Evolutionary conservation across 37 sponge, comb jelly and placozoan species (phyloP).

Genomic region (Tethya wilhelma): DNA sequence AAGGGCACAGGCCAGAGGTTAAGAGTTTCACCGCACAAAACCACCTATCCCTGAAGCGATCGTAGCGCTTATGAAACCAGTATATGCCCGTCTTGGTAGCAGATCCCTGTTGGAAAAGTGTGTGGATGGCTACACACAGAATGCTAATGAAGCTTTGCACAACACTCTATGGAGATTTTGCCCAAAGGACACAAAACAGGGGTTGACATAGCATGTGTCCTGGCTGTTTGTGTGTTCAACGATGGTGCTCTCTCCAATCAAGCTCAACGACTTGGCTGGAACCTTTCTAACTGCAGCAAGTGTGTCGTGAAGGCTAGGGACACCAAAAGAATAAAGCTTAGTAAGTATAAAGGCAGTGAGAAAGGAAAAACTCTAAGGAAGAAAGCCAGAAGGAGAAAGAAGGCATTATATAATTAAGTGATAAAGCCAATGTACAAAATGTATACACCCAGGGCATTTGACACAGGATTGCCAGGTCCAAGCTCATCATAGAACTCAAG

Average conservation of each 20-base stretch:
- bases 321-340: background rate
- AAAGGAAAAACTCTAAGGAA: too few species aligned
- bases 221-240: slow-evolving; percentile 28
- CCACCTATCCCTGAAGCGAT: background rate
- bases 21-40: slow-evolving; percentile 5
- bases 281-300: background rate
- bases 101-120: background rate
- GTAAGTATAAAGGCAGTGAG: too few species aligned
- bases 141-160: background rate
- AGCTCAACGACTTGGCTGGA: background rate
- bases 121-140: slow-evolving; percentile 9
- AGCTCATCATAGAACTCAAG: too few species aligned
- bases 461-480: too few species aligned
- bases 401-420: too few species aligned
- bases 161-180: background rate
- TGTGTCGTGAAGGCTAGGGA: background rate
- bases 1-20: background rate
- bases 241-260: too few species aligned
- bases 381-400: too few species aligned
- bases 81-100: background rate
- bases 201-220: slow-evolving; percentile 16
- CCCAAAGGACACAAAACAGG: too few species aligned
- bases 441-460: too few species aligned
- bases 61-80: background rate
- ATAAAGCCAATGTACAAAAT: too few species aligned